Evolutionary conservation across 2,797 vertebrate species (phyloP), one percentile per base, ranked within the genome.

Genomic region (Sebastes wilsoni): DNA sequence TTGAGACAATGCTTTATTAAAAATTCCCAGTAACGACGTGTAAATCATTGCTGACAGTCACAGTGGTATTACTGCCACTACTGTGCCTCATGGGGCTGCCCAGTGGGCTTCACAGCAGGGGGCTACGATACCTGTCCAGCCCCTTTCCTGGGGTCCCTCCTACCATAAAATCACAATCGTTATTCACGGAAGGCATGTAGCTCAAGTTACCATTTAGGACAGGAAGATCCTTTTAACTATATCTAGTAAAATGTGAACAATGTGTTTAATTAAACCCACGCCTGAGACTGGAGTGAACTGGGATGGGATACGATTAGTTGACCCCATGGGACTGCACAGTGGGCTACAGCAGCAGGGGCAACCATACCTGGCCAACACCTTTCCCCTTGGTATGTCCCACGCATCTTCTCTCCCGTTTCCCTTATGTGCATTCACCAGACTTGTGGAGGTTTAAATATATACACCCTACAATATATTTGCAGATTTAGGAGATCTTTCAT

Each of bases 181-280:
- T 87, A 84, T 81, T 84, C 58, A 61, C 23, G 64, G 56, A 78
- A 49, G 52, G 60, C 13, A 46, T 16, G 46, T 34, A 54, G 88
- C 89, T 94, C 89, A 66, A 67, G 86, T 93, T 93, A 92, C 91
- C 56, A 32, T 82, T 86, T 55, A 62, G 69, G 71, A 77, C 22
- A 54, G 60, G 83, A 82, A 83, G 67, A 80, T 28, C 58, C 52
- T 66, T 66, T 66, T 72, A 73, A 78, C 87, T 60, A 78, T 77
- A 84, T 82, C 30, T 30, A 70, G 79, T 77, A 75, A 89, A 89
- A 85, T 83, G 54, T 80, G 62, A 89, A 91, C 83, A 89, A 85
- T 85, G 85, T 66, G 28, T 84, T 87, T 66, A 75, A 90, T 88
- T 86, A 83, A 87, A 78, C 46, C 70, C 64, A 67, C 52, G 12